phyloP scores from a whole-genome alignment of 2,113 vertebrate species.

The Syngnathus scovelli region DNA sequence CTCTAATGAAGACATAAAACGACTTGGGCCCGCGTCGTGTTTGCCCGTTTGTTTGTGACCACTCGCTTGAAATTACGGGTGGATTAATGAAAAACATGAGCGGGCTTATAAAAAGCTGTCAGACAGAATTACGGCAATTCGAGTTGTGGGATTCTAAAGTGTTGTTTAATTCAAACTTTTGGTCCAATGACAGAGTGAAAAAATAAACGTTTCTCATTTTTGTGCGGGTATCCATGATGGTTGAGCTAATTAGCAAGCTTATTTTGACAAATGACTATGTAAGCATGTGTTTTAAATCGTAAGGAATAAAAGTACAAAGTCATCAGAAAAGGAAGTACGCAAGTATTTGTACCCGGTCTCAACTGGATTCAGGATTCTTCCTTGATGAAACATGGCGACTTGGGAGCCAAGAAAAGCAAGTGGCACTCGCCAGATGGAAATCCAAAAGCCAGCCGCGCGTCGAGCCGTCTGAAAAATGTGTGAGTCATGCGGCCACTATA shows the following conservation, averaged over 20 bases:
- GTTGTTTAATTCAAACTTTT: neutral
- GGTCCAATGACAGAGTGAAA: no score
- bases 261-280: neutral
- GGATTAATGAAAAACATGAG: conserved; percentile 48
- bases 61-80: conserved; percentile 49
- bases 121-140: conserved; percentile 28
- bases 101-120: conserved; percentile 47
- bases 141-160: conserved; percentile 7
- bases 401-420: conserved; percentile 77
- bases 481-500: conserved; percentile 77
- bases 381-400: conserved; percentile 75
- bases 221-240: neutral
- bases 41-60: conserved; percentile 63
- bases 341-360: neutral
- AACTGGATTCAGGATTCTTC: conserved; percentile 63
- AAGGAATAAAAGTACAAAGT: neutral
- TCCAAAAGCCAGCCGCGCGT: conserved; percentile 75
- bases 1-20: conserved; percentile 72
- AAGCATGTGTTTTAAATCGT: neutral
- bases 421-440: conserved; percentile 77
- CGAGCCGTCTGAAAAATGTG: conserved; percentile 80
- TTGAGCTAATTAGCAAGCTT: neutral
- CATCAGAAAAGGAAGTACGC: neutral
- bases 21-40: conserved; percentile 40
- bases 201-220: neutral